Evolutionary conservation across 2,888 invertebrate genomes (phyloP).

Genomic region (Drosophila stalkeri): DNA sequence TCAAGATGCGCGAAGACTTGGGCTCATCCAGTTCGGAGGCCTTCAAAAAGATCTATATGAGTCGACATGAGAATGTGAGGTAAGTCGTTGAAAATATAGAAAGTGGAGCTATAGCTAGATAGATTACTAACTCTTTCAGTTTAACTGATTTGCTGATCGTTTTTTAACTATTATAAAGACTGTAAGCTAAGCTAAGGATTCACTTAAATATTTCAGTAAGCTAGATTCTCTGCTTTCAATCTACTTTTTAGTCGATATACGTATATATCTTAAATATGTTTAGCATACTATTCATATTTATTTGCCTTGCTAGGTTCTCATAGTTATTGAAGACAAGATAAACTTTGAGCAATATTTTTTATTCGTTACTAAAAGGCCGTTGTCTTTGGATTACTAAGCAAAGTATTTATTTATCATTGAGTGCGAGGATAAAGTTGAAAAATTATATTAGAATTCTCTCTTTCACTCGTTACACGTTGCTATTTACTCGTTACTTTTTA

Average conservation of each 20-base stretch:
- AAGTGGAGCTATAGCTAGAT: background rate
- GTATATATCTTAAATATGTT: background rate
- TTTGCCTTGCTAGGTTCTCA: too few species aligned
- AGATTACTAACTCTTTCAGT: background rate
- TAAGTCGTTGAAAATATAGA: slow-evolving; percentile 81
- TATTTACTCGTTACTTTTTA: slow-evolving; percentile 2
- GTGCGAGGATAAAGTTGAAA: too few species aligned
- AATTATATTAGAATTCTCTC: background rate
- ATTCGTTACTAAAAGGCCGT: background rate
- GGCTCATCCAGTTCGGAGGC: slow-evolving; percentile 95
- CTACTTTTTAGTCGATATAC: background rate
- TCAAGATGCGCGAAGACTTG: slow-evolving; percentile 97
- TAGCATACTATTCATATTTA: too few species aligned
- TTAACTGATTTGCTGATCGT: background rate
- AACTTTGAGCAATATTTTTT: too few species aligned
- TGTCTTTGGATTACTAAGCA: background rate
- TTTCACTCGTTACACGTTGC: background rate
- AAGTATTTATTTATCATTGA: background rate
- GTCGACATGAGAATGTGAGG: slow-evolving; percentile 98
- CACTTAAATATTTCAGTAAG: too few species aligned
- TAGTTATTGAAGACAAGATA: too few species aligned
- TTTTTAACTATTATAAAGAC: background rate
- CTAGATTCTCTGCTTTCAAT: background rate
- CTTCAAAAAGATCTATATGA: slow-evolving; percentile 99
- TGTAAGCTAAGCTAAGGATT: background rate